A percentile compares a stretch with the other conserved stretches of the same genome.
These are phyloP conservation scores for Syrphus vitripennis DNA, from an alignment of 2,888 invertebrate species.

Conservation along the genomic window DNA sequence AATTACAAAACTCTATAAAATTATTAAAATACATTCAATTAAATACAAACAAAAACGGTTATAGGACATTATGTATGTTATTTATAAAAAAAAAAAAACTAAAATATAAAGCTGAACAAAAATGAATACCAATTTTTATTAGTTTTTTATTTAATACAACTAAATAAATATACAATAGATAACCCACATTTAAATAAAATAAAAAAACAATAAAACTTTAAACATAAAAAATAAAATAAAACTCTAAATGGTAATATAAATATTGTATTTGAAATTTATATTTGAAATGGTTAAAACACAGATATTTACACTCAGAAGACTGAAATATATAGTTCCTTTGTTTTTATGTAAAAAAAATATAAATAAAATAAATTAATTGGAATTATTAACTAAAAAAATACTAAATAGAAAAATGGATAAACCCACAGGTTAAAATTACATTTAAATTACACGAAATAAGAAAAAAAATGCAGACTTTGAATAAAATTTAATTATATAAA, in stretches of 20 bases:
- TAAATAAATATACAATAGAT: conserved; percentile 33
- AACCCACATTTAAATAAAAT: conserved; percentile 23
- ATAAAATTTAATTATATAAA: conserved; percentile 61
- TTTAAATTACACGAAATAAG: conserved; percentile 63
- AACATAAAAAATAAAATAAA: conserved; percentile 42
- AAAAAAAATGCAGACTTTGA: conserved; percentile 53
- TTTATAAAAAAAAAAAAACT: conserved; percentile 12
- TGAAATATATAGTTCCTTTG: conserved; percentile 82
- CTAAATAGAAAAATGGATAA: conserved; percentile 73
- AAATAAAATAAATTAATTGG: conserved; percentile 78
- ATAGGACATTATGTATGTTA: background rate
- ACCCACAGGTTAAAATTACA: conserved; percentile 69
- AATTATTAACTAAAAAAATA: conserved; percentile 74
- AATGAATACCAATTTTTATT: conserved; percentile 28
- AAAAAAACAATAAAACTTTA: conserved; percentile 41
- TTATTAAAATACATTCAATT: conserved; percentile 2
- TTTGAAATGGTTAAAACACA: conserved; percentile 70
- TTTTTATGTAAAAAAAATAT: conserved; percentile 80
- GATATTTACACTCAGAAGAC: conserved; percentile 81
- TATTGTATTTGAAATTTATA: conserved; percentile 74
- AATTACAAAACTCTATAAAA: conserved; percentile 34
- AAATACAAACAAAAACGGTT: background rate
- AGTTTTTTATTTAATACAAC: conserved; percentile 40
- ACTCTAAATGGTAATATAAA: conserved; percentile 72
- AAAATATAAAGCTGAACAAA: conserved; percentile 49